These are phyloP conservation scores for Pseudoips prasinana DNA, from an alignment of 2,888 invertebrate genomes.

Conservation along the genomic window DNA sequence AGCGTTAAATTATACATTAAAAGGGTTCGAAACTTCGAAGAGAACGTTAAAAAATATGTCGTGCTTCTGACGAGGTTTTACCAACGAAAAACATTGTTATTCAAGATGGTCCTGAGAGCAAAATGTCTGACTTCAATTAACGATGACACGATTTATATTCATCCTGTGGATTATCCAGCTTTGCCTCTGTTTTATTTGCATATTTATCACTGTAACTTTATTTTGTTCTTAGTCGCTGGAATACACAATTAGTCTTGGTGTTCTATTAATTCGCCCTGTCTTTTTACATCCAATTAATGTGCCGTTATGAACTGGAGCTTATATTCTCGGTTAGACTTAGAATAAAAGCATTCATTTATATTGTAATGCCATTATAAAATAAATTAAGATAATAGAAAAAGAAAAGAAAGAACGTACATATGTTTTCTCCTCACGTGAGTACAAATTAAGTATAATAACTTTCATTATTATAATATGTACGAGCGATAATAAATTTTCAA, in stretches of 20 bases:
- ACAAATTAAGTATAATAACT: too few species aligned
- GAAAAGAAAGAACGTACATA: too few species aligned
- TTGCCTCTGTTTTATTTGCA: conserved; percentile 50
- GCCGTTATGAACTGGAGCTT: conserved; percentile 2
- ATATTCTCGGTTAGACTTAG: too few species aligned
- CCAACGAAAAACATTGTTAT: conserved; percentile 40
- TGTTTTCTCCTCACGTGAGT: too few species aligned
- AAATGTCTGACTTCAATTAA: conserved; percentile 56
- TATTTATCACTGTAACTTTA: conserved; percentile 49
- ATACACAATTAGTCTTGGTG: conserved; percentile 38
- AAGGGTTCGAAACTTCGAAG: background rate
- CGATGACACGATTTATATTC: conserved; percentile 60
- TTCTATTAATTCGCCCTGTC: conserved; percentile 30
- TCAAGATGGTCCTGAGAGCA: conserved; percentile 37
- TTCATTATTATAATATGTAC: too few species aligned
- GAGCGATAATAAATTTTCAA: too few species aligned
- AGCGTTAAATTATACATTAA: background rate
- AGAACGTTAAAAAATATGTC: background rate
- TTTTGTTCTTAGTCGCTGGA: conserved; percentile 37
- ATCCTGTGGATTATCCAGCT: conserved; percentile 51
- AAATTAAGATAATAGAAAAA: too few species aligned
- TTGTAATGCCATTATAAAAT: too few species aligned
- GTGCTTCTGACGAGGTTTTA: conserved; percentile 15
- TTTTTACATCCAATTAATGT: conserved; percentile 34
- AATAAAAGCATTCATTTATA: too few species aligned